Evolutionary conservation across 2,113 vertebrate species (phyloP), one percentile per base, ranked within the genome.

Genomic region (Osmerus eperlanus): DNA sequence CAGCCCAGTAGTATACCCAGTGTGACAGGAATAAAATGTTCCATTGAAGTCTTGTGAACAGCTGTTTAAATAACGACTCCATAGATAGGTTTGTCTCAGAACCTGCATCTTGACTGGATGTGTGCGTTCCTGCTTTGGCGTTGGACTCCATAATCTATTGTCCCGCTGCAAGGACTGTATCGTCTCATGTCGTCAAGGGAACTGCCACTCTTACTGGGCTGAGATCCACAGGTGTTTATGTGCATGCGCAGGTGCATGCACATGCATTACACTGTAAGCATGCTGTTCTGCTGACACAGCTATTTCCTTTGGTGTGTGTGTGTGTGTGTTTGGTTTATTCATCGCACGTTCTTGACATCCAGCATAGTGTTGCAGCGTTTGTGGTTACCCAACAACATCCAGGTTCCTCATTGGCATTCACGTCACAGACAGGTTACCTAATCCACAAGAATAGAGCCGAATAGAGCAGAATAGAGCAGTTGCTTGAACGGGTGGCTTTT

Each of bases 141-240:
- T 75, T 58, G 78, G 72, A 29, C 78, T 73, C 66, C 66, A 47
- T 85, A 78, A 87, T 87, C 79, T 85, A 79, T 85, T 85, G 84
- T 83, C 77, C 77, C 77, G 58, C 77, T 81, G 76, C 86, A 84
- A 89, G 83, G 84, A 79, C 82, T 84, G 79, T 83, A 87, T 89
- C 83, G 85, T 84, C 77, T 76, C 54, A 75, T 67, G 84, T 90
- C 80, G 90, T 88, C 90, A 86, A 86, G 87, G 85, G 84, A 90
- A 88, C 89, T 78, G 78, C 85, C 85, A 68, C 84, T 81, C 86
- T 87, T 86, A 84, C 82, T 81, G 62, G 80, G 72, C 72, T 73
- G 52, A 58, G 63, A 13, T 28, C 25, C 18, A 13, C 14, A 15
- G 9, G 52, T 36, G 75, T 23, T 15, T 6, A n/a, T 32, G 53